These are phyloP conservation scores for Semotilus atromaculatus DNA, from an alignment of 2,797 vertebrate genomes.

Conservation along the genomic window DNA sequence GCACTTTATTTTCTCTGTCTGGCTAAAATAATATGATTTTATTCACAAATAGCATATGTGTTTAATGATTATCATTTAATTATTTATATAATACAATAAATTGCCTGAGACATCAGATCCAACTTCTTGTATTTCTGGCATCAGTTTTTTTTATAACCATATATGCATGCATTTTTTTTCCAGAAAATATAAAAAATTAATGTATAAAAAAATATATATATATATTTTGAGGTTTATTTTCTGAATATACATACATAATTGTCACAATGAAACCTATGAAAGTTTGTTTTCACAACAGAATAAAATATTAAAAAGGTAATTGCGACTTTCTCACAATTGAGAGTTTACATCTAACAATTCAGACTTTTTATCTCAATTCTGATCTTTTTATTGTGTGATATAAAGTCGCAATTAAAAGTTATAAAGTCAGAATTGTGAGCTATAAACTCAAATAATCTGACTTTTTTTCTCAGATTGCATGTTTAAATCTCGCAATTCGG, in stretches of 20 bases:
- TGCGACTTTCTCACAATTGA: too few relatives aligned
- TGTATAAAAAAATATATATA: neutral
- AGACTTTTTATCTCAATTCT: too few relatives aligned
- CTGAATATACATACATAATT: neutral
- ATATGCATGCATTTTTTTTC: neutral
- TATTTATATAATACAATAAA: neutral
- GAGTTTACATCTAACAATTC: too few relatives aligned
- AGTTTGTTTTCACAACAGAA: too few relatives aligned
- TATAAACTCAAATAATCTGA: too few relatives aligned
- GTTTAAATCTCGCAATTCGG: too few relatives aligned
- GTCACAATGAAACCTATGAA: neutral
- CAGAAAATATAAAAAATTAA: neutral
- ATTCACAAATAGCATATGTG: neutral
- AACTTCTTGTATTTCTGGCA: neutral
- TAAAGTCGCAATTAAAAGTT: too few relatives aligned
- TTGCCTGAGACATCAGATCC: neutral
- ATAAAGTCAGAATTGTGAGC: too few relatives aligned
- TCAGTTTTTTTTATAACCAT: neutral
- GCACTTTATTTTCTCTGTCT: neutral
- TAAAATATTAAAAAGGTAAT: too few relatives aligned
- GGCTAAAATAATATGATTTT: neutral
- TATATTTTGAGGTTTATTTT: neutral
- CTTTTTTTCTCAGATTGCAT: too few relatives aligned
- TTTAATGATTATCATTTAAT: neutral
- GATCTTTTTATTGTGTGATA: too few relatives aligned